Conservation (phyloP, 2,888 invertebrate genomes). For the Seira musarum region DNA sequence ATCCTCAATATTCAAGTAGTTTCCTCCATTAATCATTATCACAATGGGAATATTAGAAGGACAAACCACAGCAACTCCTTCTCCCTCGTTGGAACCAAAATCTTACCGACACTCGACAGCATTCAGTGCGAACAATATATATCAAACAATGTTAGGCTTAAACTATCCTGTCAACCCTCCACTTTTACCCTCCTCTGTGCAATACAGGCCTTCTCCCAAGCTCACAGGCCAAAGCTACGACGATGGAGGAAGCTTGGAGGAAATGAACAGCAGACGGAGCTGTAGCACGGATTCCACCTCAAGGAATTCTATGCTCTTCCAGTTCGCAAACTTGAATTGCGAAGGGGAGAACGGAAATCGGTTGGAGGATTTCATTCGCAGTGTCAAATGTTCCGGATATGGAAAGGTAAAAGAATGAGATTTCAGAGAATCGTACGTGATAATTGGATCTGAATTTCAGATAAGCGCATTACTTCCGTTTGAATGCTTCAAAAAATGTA, state of each 20-base stretch:
- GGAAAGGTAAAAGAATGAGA: conserved; percentile 62
- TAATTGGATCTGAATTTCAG: background rate
- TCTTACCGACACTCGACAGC: conserved; percentile 11
- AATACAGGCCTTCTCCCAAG: background rate
- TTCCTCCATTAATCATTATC: too few species aligned
- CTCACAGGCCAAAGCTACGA: background rate
- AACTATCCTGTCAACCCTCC: conserved; percentile 14
- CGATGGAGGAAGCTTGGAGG: conserved; percentile 33
- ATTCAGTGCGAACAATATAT: background rate
- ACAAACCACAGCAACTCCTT: background rate
- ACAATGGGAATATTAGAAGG: background rate
- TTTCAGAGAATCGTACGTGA: background rate
- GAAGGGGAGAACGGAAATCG: conserved; percentile 43
- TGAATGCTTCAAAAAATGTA: background rate
- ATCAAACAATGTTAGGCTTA: conserved; percentile 5
- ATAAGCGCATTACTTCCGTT: background rate
- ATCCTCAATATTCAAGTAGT: too few species aligned
- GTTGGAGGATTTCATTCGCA: conserved; percentile 65
- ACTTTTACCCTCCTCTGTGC: background rate
- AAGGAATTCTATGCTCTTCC: conserved; percentile 37
- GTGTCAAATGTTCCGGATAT: conserved; percentile 68
- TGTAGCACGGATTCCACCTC: conserved; percentile 45
- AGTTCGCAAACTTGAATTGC: conserved; percentile 20
- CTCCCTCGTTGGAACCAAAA: background rate
- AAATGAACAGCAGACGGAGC: conserved; percentile 40